phyloP scores from a whole-genome alignment of 2,888 invertebrate genomes.

The Aelia acuminata region DNA sequence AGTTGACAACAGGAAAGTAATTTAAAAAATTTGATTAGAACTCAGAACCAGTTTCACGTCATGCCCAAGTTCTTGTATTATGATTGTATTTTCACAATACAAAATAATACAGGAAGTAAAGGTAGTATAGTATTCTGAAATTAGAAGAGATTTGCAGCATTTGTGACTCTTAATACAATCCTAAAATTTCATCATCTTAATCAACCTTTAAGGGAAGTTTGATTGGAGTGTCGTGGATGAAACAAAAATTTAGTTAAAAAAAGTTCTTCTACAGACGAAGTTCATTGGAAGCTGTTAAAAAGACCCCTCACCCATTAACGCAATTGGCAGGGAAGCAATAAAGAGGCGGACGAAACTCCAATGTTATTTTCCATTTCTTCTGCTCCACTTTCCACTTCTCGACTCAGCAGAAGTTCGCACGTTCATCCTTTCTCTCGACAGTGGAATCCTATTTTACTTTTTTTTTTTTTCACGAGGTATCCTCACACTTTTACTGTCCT shows the following conservation, averaged over 20 bases:
- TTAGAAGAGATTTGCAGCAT: too few relatives aligned
- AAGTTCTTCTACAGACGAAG: neutral
- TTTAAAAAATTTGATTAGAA: too few relatives aligned
- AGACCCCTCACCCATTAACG: neutral
- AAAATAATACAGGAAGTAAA: too few relatives aligned
- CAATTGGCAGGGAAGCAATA: neutral
- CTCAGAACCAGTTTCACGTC: too few relatives aligned
- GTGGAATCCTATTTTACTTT: conserved; percentile 5
- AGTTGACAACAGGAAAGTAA: too few relatives aligned
- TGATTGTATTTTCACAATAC: too few relatives aligned
- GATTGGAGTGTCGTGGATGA: neutral
- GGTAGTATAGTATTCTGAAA: too few relatives aligned
- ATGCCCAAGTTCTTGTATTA: too few relatives aligned
- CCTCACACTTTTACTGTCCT: neutral
- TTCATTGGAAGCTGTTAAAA: neutral
- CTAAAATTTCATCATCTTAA: neutral
- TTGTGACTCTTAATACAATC: too few relatives aligned
- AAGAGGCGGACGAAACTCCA: neutral
- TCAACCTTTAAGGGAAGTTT: neutral
- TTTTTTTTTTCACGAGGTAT: neutral
- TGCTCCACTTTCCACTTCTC: conserved; percentile 37
- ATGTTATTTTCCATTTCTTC: conserved; percentile 17
- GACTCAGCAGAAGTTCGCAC: neutral
- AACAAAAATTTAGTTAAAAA: neutral
- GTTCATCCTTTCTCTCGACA: conserved; percentile 22